A percentile compares a stretch with the other conserved stretches of the same genome.
Conservation (phyloP, 2,797 vertebrate genomes). For the Bradypodion ventrale region DNA sequence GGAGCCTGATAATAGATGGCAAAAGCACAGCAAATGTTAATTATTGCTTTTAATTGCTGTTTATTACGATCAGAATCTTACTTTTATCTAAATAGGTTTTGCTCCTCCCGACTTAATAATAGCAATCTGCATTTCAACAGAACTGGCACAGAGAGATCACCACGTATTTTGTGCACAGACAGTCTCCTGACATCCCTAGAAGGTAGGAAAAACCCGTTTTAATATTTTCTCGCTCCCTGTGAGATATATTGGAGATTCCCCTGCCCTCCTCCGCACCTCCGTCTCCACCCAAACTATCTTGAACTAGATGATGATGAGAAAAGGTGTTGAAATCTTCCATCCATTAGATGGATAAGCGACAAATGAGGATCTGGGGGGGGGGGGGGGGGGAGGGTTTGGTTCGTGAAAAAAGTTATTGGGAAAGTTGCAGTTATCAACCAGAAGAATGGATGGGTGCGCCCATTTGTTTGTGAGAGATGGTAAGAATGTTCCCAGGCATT, state of each 20-base stretch:
- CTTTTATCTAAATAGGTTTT: conserved; percentile 46
- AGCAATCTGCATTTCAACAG: conserved; percentile 33
- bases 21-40: conserved; percentile 41
- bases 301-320: conserved; percentile 13
- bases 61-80: conserved; percentile 29
- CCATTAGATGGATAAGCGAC: conserved; percentile 1
- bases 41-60: conserved; percentile 42
- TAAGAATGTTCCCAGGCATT: neutral
- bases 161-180: conserved; percentile 4
- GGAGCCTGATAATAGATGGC: conserved; percentile 9
- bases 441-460: neutral
- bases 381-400: no score
- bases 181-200: conserved; percentile 28
- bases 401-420: neutral
- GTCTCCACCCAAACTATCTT: conserved; percentile 14
- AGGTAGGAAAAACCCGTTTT: conserved; percentile 38
- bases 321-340: conserved; percentile 6
- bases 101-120: conserved; percentile 49
- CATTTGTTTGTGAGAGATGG: neutral
- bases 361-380: no score
- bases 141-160: conserved; percentile 16
- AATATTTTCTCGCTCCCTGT: neutral
- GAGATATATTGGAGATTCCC: neutral
- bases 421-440: conserved; percentile 11
- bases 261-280: neutral